Percentiles rank a stretch among this genome's conserved stretches.
Evolutionary conservation across 2,797 vertebrate genomes (phyloP).

Genomic region (Synanceia verrucosa): DNA sequence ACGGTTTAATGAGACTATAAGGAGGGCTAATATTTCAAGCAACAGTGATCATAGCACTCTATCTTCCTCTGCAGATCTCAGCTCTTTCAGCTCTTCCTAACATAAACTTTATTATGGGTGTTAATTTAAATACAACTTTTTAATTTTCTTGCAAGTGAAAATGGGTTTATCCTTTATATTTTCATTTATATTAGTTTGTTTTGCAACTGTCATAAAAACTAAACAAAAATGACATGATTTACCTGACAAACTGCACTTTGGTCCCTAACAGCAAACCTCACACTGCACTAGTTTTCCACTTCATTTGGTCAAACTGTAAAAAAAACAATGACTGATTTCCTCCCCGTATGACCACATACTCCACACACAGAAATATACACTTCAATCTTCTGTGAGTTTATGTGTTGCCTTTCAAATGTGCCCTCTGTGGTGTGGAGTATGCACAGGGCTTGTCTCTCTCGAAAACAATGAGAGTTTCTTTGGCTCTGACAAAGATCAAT

Average conservation of each 20-base stretch:
- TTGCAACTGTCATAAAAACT: not conserved
- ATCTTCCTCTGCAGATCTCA: not conserved
- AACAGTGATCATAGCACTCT: not conserved
- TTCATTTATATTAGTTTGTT: not conserved
- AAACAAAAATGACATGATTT: not conserved
- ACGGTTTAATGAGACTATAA: conserved; percentile 7
- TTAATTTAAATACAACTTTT: not conserved
- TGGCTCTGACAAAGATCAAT: conserved; percentile 68
- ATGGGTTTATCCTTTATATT: not conserved
- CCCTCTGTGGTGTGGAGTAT: conserved; percentile 45
- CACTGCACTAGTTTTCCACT: conserved; percentile 1
- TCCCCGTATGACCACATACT: conserved; percentile 9
- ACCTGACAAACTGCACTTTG: not conserved
- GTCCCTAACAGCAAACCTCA: conserved; percentile 7
- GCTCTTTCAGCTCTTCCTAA: not conserved
- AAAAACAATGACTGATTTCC: conserved; percentile 28
- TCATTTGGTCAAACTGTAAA: conserved; percentile 12
- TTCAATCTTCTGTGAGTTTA: conserved; percentile 58
- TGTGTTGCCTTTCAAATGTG: conserved; percentile 60
- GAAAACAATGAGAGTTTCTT: conserved; percentile 64
- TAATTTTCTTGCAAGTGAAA: not conserved
- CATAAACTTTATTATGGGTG: not conserved
- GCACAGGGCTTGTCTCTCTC: conserved; percentile 44
- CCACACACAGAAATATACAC: conserved; percentile 28
- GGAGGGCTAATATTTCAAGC: not conserved